Evolutionary conservation across 2,888 invertebrate genomes (phyloP), one percentile per base, ranked within the genome.

Genomic region (Ectropis crepuscularia): DNA sequence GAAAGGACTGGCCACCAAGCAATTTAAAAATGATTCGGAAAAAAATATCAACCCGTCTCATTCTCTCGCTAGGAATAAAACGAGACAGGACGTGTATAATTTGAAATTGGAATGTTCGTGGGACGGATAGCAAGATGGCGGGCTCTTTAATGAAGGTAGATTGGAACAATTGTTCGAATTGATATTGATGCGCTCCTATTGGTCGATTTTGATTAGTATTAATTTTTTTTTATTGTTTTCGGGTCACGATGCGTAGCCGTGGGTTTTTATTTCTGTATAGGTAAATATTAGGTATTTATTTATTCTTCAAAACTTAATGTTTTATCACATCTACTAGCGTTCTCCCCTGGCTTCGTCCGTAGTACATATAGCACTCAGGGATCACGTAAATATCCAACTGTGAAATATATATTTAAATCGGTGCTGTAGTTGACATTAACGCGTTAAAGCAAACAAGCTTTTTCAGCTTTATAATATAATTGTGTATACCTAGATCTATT

Each of bases 81-180:
- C 47, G 71, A 65, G 72, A 73, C 60, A 46, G 65, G 61, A 50
- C 55, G 68, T 48, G 11, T 63, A 58, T 69, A 71, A 71, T 73
- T 72, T 74, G 66, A 74, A 74, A 70, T 70, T 64, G 73, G 73
- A 72, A 74, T 73, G 74, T 67, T 61, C 71, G 71, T 71, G 70
- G 71, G 70, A 67, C 69, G 68, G 61, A 62, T 64, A 62, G 62
- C 71, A 77, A 77, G 73, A 77, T 77, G 77, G 75, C 77, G 69
- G 74, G 64, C 6, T 64, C 57, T 64, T 73, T 74, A 76, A 76
- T 74, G 72, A 74, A 69, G 65, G 61, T 65, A 72, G 73, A 76
- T 76, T 74, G 73, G 71, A 58, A 69, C 72, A 75, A 76, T 75
- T 76, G 76, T 73, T 72, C 67, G 68, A 68, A 76, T 74, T 75